Evolutionary conservation across 2,888 invertebrate species (phyloP).

Genomic region (Leptopterna dolabrata): DNA sequence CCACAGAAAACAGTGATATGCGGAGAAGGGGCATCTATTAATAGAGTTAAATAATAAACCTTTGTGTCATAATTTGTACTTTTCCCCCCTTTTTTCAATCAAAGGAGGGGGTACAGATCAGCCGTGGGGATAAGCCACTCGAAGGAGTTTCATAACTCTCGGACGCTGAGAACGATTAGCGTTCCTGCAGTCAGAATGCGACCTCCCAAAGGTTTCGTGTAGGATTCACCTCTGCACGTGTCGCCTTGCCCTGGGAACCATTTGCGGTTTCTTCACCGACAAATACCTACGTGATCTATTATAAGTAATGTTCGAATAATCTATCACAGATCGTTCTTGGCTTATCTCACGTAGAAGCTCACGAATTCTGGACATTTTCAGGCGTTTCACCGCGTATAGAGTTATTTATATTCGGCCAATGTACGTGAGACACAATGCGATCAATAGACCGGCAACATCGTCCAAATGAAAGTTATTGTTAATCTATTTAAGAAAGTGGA

Average conservation of each 20-base stretch:
- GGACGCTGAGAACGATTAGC: background rate
- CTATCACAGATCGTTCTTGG: background rate
- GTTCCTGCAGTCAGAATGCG: background rate
- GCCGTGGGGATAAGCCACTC: background rate
- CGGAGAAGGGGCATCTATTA: too few species aligned
- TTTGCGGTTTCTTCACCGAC: background rate
- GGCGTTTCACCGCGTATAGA: too few species aligned
- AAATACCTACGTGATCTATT: background rate
- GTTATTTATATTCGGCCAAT: too few species aligned
- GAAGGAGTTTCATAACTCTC: background rate
- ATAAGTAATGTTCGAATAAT: background rate
- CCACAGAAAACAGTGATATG: too few species aligned
- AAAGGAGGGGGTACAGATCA: background rate
- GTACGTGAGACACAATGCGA: too few species aligned
- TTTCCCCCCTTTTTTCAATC: background rate
- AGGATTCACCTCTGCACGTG: background rate
- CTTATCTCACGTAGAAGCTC: background rate
- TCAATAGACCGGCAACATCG: too few species aligned
- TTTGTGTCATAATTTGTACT: background rate
- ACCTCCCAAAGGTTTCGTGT: background rate
- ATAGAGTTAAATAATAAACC: background rate
- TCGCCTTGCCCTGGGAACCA: background rate
- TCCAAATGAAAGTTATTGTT: too few species aligned
- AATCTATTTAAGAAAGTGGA: too few species aligned
- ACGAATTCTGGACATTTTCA: too few species aligned